phyloP scores from a whole-genome alignment of 2,113 vertebrate species.

The Crotophaga sulcirostris region DNA sequence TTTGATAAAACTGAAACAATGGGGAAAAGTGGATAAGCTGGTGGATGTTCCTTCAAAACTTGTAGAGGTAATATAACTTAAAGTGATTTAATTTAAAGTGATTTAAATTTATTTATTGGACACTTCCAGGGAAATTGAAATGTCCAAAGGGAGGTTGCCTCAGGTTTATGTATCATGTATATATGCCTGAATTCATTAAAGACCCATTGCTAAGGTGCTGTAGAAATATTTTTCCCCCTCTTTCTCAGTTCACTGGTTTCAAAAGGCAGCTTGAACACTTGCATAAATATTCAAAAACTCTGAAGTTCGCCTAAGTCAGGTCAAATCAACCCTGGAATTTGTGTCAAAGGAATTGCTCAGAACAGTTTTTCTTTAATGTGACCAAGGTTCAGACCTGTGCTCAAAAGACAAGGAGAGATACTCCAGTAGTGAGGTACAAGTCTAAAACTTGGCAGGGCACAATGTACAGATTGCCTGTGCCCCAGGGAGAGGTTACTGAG shows the following conservation, averaged over 20 bases:
- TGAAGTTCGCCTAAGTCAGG: not conserved
- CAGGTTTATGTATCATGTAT: not conserved
- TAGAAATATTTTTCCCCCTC: not conserved
- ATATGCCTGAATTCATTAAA: not conserved
- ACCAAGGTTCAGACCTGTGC: not conserved
- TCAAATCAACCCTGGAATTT: not conserved
- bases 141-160: not conserved
- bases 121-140: not conserved
- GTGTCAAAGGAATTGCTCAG: not conserved
- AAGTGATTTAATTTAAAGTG: not conserved
- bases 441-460: not conserved
- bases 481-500: not conserved
- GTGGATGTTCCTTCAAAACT: conserved; percentile 71
- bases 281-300: conserved; percentile 11
- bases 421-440: not conserved
- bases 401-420: not conserved
- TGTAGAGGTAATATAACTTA: conserved; percentile 69
- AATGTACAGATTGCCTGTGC: not conserved
- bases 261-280: not conserved
- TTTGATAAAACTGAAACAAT: conserved; percentile 74
- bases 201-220: not conserved
- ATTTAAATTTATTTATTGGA: not conserved
- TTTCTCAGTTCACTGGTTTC: not conserved
- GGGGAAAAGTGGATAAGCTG: conserved; percentile 67
- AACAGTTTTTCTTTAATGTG: not conserved